phyloP scores from a whole-genome alignment of 2,888 invertebrate genomes.

The Idaea straminata region DNA sequence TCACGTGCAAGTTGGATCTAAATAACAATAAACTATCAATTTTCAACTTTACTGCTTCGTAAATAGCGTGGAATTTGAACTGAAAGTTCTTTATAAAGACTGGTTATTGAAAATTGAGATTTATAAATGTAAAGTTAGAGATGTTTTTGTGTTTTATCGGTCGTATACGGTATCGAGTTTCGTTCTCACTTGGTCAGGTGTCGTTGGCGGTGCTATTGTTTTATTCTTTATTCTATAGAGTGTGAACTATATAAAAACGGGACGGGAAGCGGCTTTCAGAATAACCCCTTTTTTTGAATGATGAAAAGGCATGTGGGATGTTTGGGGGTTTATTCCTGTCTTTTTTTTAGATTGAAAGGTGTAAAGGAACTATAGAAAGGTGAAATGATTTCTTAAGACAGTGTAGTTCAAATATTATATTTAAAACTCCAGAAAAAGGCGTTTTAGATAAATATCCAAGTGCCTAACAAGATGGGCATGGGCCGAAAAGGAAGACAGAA shows the following conservation, averaged over 20 bases:
- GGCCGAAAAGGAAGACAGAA: too few relatives aligned
- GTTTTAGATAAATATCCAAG: too few relatives aligned
- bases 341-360: constrained; percentile 40
- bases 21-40: constrained; percentile 40
- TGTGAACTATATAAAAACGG: constrained; percentile 71
- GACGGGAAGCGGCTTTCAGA: constrained; percentile 55
- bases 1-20: constrained; percentile 69
- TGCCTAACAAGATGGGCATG: too few relatives aligned
- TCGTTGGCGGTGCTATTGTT: constrained; percentile 72
- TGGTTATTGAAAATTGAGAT: constrained; percentile 33
- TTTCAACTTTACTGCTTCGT: neutral
- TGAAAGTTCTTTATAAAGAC: neutral
- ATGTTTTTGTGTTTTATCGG: constrained; percentile 28
- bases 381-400: neutral
- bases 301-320: constrained; percentile 43
- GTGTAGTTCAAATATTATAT: constrained; percentile 7
- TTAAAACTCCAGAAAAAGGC: too few relatives aligned
- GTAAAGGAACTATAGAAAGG: constrained; percentile 17
- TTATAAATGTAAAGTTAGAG: constrained; percentile 32
- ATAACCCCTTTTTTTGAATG: constrained; percentile 39
- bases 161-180: constrained; percentile 61
- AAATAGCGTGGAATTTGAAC: neutral
- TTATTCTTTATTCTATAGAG: constrained; percentile 72
- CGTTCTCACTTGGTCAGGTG: constrained; percentile 77
- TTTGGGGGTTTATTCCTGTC: constrained; percentile 42